These are phyloP conservation scores for Dryoscopus gambensis DNA, from an alignment of 2,113 vertebrate species.

Conservation along the genomic window DNA sequence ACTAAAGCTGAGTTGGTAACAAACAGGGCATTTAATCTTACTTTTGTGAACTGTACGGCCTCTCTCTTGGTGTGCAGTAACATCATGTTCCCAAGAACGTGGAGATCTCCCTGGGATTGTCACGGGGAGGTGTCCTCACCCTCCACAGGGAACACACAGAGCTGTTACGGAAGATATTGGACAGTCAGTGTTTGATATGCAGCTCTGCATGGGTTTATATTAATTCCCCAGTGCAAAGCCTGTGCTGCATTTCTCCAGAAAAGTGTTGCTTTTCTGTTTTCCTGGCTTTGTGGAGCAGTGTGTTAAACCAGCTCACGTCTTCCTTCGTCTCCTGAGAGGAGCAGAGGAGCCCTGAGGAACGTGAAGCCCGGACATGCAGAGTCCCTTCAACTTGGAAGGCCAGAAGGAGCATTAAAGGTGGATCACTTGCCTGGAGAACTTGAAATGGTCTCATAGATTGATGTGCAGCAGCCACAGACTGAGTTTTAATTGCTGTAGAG, in stretches of 20 bases:
- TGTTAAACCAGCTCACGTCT: neutral
- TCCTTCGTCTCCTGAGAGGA: neutral
- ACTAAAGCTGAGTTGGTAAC: neutral
- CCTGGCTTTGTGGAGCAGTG: neutral
- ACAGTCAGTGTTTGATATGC: neutral
- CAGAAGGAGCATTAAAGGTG: neutral
- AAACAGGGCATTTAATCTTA: neutral
- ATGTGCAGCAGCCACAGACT: neutral
- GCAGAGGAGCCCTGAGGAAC: neutral
- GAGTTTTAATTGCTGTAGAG: neutral
- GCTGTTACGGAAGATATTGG: accelerated
- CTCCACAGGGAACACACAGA: neutral
- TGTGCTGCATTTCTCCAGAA: neutral
- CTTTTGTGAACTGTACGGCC: neutral
- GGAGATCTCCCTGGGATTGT: neutral
- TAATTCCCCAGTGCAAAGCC: neutral
- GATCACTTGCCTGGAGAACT: neutral
- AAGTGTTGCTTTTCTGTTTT: neutral
- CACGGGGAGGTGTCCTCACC: neutral
- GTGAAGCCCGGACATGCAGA: neutral
- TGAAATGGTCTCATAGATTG: neutral
- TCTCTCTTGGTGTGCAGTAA: neutral
- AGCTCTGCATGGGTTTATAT: accelerated
- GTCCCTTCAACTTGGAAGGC: neutral
- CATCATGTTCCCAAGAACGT: neutral